These are phyloP conservation scores for Gadus macrocephalus DNA, from an alignment of 2,113 vertebrate genomes.

Conservation along the genomic window DNA sequence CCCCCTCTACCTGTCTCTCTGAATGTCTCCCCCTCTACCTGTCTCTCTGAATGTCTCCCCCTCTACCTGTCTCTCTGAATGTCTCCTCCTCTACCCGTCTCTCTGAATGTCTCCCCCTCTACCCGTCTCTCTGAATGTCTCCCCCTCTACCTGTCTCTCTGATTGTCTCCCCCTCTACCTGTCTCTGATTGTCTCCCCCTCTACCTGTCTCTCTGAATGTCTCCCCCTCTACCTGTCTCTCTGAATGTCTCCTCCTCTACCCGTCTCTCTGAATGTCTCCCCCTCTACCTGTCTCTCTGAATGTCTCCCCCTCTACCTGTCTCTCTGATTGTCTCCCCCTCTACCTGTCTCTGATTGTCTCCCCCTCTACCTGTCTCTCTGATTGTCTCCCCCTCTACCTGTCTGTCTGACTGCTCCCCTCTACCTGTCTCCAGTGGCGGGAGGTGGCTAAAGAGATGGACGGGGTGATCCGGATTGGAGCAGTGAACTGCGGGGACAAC, in stretches of 20 bases:
- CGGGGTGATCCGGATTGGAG: conserved; percentile 88
- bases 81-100: background rate
- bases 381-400: background rate
- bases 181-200: no score
- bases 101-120: no score
- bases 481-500: conserved; percentile 96
- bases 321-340: background rate
- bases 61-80: background rate
- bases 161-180: no score
- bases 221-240: no score
- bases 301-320: background rate
- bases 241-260: no score
- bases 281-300: no score
- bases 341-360: background rate
- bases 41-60: background rate
- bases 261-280: no score
- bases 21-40: background rate
- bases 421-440: conserved; percentile 80
- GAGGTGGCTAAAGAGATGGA: conserved; percentile 98
- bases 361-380: background rate
- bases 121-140: no score
- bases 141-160: no score
- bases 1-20: background rate
- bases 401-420: background rate
- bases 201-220: no score